Evolutionary conservation across 2,888 invertebrate species (phyloP), one percentile per base, ranked within the genome.

Genomic region (Rhyacophila evoluta): DNA sequence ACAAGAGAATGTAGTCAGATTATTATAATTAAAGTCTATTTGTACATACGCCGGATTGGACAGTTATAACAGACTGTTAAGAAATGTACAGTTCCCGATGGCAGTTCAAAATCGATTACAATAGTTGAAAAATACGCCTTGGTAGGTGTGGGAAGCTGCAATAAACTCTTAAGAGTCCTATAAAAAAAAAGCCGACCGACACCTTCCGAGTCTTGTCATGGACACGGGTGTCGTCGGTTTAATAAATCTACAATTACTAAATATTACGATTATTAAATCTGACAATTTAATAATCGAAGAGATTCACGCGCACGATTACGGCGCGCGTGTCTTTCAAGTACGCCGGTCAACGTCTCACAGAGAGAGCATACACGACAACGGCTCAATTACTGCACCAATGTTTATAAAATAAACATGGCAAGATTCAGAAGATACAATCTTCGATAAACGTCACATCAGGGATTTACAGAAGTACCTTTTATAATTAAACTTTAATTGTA

Each of bases 71-170:
- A 33, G 29, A 33, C 6, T 33, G 29, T n/a, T n/a, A n/a, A n/a
- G n/a, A n/a, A n/a, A 33, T 55, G 19, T 19, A 55, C 25, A 25
- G 25, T 55, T 55, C 55, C 19, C 55, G 8, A 0, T 12, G 55
- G 15, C 55, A 55, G 19, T 41, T 41, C 41, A 41, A 33, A n/a
- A 55, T 55, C 19, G 55, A 19, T 55, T 55, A 55, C 19, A 25
- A 55, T 55, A 55, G 55, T 55, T 25, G 55, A 55, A 15, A 15
- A 19, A 25, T 55, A 55, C 25, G 55, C 55, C 55, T 55, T 55
- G 55, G 55, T 55, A 19, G 55, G 55, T 55, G 25, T 55, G 55
- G 55, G 55, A 55, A 55, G 55, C 55, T 19, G 55, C 25, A 55
- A n/a, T 25, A 8, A 19, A 19, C 25, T 55, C 55, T 55, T 25